Evolutionary conservation across 2,888 invertebrate species (phyloP), one percentile per base, ranked within the genome.

Genomic region (Amblyteles armatorius): DNA sequence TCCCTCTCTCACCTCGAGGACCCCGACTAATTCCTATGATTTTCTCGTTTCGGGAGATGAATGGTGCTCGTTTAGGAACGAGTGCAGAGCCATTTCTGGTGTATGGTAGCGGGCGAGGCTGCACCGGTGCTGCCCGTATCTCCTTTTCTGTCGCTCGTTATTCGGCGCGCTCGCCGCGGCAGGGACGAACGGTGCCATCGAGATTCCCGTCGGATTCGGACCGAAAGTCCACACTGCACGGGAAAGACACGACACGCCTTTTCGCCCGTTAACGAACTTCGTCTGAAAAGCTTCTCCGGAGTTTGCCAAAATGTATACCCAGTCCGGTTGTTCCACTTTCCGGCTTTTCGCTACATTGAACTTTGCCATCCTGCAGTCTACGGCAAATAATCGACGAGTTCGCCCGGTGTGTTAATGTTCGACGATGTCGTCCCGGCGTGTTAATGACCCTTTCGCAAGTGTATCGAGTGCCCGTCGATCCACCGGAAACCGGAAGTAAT

Each of bases 41-140:
- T 87, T 88, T 82, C 84, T 84, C 86, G 82, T 81, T 84, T 68
- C 80, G 19, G 44, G 48, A 79, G 84, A 82, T 89, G 89, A 90
- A 90, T 89, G 77, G 86, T 83, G 87, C 87, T 89, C 89, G 88
- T 90, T 90, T 89, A 86, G 85, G 81, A 87, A 81, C 86, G 87
- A 88, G 78, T 83, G 83, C 77, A 11, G 55, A 71, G 68, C 78
- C 60, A 63, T 78, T 44, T 78, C 71, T 72, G 60, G 68, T 69
- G 50, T 80, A 81, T 76, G 73, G 77, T 65, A 81, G 71, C 33
- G 52, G 11, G 67, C 2, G 29, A 63, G 33, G 0, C n/a, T 22
- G 29, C 33, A 50, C 40, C 16, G 11, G 19, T 52, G 9, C 55
- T 55, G 16, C 16, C 29, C n/a, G 6, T 26, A 13, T 36, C 16